Percentiles rank a stretch among this genome's conserved stretches.
phyloP scores from a whole-genome alignment of 2,113 vertebrate species.

The Zeus faber region DNA sequence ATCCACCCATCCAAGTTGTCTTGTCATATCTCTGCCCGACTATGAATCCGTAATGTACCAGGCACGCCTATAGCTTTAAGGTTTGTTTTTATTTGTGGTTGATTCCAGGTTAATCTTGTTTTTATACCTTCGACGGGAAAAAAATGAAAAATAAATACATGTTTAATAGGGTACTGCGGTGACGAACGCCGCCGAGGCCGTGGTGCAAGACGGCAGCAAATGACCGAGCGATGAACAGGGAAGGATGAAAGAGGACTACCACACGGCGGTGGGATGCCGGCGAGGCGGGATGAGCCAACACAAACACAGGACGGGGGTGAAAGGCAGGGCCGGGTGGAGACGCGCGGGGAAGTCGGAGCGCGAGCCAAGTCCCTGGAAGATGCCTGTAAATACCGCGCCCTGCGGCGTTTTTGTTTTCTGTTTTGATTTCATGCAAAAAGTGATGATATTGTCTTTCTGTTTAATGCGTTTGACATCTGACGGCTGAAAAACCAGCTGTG shows the following conservation, averaged over 20 bases:
- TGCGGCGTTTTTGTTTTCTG: background rate
- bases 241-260: slow-evolving; percentile 47
- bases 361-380: background rate
- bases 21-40: too few relatives aligned
- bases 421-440: background rate
- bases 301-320: too few relatives aligned
- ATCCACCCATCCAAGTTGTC: too few relatives aligned
- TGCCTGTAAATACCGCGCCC: background rate
- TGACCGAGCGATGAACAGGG: slow-evolving; percentile 68
- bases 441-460: background rate
- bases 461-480: too few relatives aligned
- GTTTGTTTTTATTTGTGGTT: too few relatives aligned
- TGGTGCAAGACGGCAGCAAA: slow-evolving; percentile 65
- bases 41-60: too few relatives aligned
- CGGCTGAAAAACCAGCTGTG: too few relatives aligned
- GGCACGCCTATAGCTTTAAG: too few relatives aligned
- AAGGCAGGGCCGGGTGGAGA: background rate
- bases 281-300: slow-evolving; percentile 5
- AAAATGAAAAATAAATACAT: slow-evolving; percentile 32
- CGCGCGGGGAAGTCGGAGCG: background rate
- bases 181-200: slow-evolving; percentile 54
- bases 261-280: slow-evolving; percentile 25
- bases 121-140: too few relatives aligned
- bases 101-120: too few relatives aligned
- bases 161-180: slow-evolving; percentile 62